These are phyloP conservation scores for Actinemys pallida DNA, from an alignment of 2,113 vertebrate genomes.

Conservation along the genomic window DNA sequence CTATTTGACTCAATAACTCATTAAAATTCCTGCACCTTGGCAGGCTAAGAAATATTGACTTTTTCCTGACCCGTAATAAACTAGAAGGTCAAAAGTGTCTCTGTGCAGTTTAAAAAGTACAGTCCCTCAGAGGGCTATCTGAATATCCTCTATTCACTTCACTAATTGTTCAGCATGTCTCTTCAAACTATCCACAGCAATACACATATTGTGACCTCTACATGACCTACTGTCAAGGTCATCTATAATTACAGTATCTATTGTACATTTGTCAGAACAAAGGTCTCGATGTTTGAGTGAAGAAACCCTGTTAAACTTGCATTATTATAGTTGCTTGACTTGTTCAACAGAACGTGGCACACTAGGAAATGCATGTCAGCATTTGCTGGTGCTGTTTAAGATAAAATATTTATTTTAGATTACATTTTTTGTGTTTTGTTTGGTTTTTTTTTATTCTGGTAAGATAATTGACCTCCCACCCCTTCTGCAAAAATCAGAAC, in stretches of 20 bases:
- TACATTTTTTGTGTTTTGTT: not conserved
- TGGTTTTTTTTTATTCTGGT: not conserved
- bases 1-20: conserved; percentile 81
- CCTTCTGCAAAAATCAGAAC: not conserved
- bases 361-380: not conserved
- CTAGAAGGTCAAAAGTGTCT: conserved; percentile 77
- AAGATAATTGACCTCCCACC: not conserved
- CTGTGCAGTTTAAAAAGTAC: conserved; percentile 54
- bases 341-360: rapidly evolving
- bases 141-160: conserved; percentile 67
- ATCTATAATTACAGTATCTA: not conserved
- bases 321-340: not conserved
- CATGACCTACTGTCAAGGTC: conserved; percentile 70
- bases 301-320: not conserved
- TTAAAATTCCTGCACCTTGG: conserved; percentile 80
- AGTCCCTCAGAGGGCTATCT: not conserved
- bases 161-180: conserved; percentile 78
- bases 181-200: conserved; percentile 63
- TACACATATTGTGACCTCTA: conserved; percentile 44
- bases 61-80: conserved; percentile 82
- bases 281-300: not conserved
- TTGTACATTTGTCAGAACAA: not conserved
- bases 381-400: not conserved
- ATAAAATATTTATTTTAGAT: not conserved
- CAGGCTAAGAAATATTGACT: conserved; percentile 76